Percentiles rank a stretch among this genome's conserved stretches.
These are phyloP conservation scores for Hycleus phaleratus DNA, from an alignment of 1,140 invertebrate genomes.

Conservation along the genomic window DNA sequence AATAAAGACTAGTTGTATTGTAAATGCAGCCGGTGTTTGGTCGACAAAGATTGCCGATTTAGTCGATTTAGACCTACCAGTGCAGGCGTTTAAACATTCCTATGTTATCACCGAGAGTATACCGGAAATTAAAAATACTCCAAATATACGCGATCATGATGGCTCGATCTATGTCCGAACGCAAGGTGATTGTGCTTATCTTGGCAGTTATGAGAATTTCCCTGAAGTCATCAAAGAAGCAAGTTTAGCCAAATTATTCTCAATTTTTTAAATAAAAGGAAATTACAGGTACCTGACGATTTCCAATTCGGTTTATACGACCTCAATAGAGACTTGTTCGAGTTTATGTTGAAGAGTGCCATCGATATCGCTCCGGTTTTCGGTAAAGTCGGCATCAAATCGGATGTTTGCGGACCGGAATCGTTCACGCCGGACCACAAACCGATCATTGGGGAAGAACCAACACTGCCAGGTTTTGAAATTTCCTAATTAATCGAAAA, in stretches of 20 bases:
- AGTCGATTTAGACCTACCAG: conserved; percentile 63
- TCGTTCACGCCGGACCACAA: conserved; percentile 88
- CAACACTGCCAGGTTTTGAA: conserved; percentile 45
- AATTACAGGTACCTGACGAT: conserved; percentile 56
- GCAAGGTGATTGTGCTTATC: conserved; percentile 69
- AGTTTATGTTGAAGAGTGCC: conserved; percentile 63
- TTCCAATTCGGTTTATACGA: conserved; percentile 79
- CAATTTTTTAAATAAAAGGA: background rate
- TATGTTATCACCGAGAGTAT: conserved; percentile 78
- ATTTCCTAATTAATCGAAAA: too few relatives aligned
- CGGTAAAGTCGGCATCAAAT: conserved; percentile 68
- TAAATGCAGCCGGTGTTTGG: conserved; percentile 77
- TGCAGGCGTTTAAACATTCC: conserved; percentile 79
- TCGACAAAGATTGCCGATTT: conserved; percentile 62
- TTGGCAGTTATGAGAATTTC: conserved; percentile 84
- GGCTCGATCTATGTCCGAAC: conserved; percentile 73
- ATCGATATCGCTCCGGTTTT: conserved; percentile 65
- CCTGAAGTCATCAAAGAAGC: conserved; percentile 71
- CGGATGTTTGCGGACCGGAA: conserved; percentile 77
- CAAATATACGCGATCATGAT: conserved; percentile 81
- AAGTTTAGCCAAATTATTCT: conserved; percentile 17
- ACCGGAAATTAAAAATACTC: conserved; percentile 59
- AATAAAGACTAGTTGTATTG: conserved; percentile 65
- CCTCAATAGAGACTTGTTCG: conserved; percentile 77
- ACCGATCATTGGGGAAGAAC: conserved; percentile 68